These are phyloP conservation scores for Desmodus rotundus DNA, from an alignment of 2,113 vertebrate genomes.

Conservation along the genomic window DNA sequence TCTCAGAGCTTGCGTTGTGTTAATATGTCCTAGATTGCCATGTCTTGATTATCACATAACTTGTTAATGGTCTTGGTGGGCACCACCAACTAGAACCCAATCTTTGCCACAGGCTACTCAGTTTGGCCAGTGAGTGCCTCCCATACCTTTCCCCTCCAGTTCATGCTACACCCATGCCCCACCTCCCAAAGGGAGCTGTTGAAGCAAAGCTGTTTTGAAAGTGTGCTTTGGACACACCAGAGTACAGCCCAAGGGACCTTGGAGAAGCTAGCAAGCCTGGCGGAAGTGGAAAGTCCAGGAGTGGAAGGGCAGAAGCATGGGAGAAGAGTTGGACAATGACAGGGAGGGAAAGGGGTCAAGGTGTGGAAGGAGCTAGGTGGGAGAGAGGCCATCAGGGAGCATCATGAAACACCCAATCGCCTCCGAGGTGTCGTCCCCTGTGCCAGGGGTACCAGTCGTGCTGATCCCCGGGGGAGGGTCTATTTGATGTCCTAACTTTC, in stretches of 20 bases:
- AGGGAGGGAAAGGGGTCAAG: not conserved
- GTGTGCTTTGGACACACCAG: too few relatives aligned
- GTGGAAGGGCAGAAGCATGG: not conserved
- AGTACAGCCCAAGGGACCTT: not conserved
- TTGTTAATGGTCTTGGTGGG: not conserved
- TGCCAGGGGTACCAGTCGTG: fast-evolving
- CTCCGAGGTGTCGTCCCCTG: fast-evolving
- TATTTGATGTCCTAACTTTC: not conserved
- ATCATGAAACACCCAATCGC: fast-evolving
- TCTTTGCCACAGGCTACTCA: not conserved
- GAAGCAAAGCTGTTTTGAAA: not conserved
- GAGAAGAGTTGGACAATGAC: not conserved
- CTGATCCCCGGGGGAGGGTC: not conserved
- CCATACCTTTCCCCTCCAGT: not conserved
- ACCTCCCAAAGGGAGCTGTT: not conserved
- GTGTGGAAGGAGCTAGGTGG: not conserved
- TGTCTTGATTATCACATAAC: not conserved
- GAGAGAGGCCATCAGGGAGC: not conserved
- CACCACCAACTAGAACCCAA: not conserved
- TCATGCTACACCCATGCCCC: fast-evolving
- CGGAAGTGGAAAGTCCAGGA: not conserved
- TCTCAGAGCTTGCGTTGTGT: not conserved
- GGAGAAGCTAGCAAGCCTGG: not conserved
- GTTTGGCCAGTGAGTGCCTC: not conserved
- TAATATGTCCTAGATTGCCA: not conserved